Base-by-base conservation (phyloP, 1,140 invertebrate species). In the Scaptomyza graminum region DNA sequence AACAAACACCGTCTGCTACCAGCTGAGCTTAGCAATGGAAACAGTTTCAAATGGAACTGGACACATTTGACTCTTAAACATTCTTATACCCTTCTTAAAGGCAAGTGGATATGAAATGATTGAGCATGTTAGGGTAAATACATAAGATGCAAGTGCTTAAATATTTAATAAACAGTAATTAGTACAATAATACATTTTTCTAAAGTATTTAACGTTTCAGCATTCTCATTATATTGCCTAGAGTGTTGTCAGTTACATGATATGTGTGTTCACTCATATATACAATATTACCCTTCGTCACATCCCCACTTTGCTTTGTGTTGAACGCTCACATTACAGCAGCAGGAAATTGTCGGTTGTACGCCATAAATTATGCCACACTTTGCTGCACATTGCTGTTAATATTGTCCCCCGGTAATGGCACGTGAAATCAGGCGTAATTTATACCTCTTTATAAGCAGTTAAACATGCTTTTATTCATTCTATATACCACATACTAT, bases 291-390 rank as follows among this genome's bases (percentile, higher is more conserved):
- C 31, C 13, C 7, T 31, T 51, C 31, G 12, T 18, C 9, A 31
- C 1, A 1, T 1, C 18, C 8, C 7, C n/a, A 13, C 12, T n/a
- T 9, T 15, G 25, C 46, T 28, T 11, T 43, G 37, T 44, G 62
- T 52, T 44, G 54, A 57, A 15, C 43, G 15, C 31, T 47, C 55
- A 47, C 25, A 44, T 59, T 51, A 31, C 49, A 59, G 55, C 55
- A 52, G 55, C 63, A 59, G 69, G 69, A 72, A 67, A 72, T 72
- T 72, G 63, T 59, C 37, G 69, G 69, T 67, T 72, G 63, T 62
- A 50, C 18, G 59, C 66, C 71, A 74, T 74, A 74, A 74, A 74
- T 74, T 74, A 69, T 74, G 37, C 15, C 64, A 73, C 57, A 73
- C 70, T 61, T 61, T 69, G 51, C 31, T 60, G 56, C 63, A 72